Conservation (phyloP, 2,888 invertebrate species). For the Eupithecia tripunctaria region DNA sequence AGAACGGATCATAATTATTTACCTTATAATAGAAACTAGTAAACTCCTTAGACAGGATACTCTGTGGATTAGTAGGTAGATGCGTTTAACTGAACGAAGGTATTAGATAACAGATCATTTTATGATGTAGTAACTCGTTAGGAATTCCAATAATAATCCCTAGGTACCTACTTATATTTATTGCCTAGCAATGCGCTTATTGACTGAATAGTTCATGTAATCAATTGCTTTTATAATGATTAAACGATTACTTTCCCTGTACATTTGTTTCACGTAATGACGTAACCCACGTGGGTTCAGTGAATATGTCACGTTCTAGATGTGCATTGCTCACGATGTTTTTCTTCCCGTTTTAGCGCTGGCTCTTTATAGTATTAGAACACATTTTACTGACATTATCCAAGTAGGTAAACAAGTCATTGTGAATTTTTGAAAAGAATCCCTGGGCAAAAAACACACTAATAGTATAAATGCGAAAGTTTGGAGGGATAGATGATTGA, state of each 20-base stretch:
- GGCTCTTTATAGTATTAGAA: background rate
- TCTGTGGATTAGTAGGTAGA: background rate
- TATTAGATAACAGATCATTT: background rate
- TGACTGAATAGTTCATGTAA: background rate
- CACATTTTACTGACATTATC: no score
- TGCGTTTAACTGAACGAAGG: background rate
- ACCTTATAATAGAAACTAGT: conserved; percentile 16
- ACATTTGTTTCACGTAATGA: background rate
- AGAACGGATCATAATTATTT: conserved; percentile 24
- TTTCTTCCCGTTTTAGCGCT: background rate
- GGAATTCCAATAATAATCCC: background rate
- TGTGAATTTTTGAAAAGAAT: no score
- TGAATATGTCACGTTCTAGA: conserved; percentile 9
- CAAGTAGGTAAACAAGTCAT: no score
- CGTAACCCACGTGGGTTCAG: background rate
- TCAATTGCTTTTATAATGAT: background rate
- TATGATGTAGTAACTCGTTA: background rate
- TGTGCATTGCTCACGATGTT: conserved; percentile 4
- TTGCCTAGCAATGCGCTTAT: background rate
- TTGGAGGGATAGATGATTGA: no score
- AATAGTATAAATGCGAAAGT: no score
- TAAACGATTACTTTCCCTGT: background rate
- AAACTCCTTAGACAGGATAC: background rate
- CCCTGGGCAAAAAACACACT: no score
- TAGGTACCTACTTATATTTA: background rate